These are phyloP conservation scores for Gymnoscopelus braueri DNA, from an alignment of 2,797 vertebrate species.

Conservation along the genomic window DNA sequence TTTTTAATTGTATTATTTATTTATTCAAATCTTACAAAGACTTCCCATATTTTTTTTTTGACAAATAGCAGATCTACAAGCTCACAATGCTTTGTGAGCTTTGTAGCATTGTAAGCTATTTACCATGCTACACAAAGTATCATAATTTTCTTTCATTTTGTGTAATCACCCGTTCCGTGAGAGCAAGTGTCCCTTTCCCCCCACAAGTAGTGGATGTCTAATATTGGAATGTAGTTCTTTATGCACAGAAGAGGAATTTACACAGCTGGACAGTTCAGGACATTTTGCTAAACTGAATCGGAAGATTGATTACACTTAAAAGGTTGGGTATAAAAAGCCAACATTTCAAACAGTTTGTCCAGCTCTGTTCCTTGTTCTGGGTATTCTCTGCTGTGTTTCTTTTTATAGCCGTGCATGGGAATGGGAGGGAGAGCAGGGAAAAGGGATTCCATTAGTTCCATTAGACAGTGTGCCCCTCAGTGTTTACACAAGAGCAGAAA, in stretches of 20 bases:
- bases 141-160: no score
- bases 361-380: slow-evolving; percentile 68
- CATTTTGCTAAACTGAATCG: slow-evolving; percentile 52
- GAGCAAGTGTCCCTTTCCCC: no score
- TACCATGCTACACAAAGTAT: no score
- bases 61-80: no score
- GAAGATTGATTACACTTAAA: slow-evolving; percentile 49
- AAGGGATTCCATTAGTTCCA: slow-evolving; percentile 70
- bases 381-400: slow-evolving; percentile 69
- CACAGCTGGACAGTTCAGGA: slow-evolving; percentile 26
- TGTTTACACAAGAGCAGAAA: slow-evolving; percentile 79
- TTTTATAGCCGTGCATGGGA: slow-evolving; percentile 75
- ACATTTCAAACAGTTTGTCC: slow-evolving; percentile 56
- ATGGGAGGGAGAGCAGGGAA: slow-evolving; percentile 69
- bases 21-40: no score
- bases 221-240: no score
- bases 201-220: no score
- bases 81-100: no score
- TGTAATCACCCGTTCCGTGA: no score
- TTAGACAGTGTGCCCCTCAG: slow-evolving; percentile 65
- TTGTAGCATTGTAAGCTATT: no score
- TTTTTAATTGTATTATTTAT: no score
- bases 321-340: slow-evolving; percentile 45
- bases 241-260: slow-evolving; percentile 46
- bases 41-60: no score